These are phyloP conservation scores for Dinocampus coccinellae DNA, from an alignment of 2,888 invertebrate species.

Conservation along the genomic window DNA sequence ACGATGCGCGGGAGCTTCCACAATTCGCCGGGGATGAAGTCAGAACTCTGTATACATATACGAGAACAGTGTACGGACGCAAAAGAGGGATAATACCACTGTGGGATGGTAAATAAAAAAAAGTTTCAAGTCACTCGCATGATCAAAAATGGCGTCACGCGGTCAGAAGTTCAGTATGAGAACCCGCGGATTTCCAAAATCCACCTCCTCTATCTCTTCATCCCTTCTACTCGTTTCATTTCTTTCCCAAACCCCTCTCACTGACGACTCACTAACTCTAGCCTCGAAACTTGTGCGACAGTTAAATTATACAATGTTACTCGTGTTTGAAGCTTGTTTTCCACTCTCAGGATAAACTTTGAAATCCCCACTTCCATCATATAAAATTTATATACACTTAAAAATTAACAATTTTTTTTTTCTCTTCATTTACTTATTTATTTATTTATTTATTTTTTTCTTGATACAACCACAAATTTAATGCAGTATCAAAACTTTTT, in stretches of 20 bases:
- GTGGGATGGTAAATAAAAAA: constrained; percentile 19
- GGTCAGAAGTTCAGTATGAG: background rate
- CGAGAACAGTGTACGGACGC: background rate
- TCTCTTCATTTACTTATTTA: no score
- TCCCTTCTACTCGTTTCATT: background rate
- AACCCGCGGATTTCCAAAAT: constrained; percentile 14
- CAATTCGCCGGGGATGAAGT: constrained; percentile 18
- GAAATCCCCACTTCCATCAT: constrained; percentile 7
- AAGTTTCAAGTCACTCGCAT: constrained; percentile 51
- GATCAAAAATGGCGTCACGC: constrained; percentile 60
- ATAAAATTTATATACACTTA: background rate
- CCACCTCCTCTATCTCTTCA: background rate
- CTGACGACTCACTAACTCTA: constrained; percentile 7
- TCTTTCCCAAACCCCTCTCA: background rate
- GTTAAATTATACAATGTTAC: constrained; percentile 30
- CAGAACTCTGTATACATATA: background rate
- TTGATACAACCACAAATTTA: background rate
- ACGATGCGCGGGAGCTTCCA: constrained; percentile 36
- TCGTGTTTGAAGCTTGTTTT: constrained; percentile 31
- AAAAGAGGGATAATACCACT: constrained; percentile 25
- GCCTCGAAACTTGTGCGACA: constrained; percentile 26
- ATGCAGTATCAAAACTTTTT: background rate
- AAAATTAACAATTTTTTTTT: background rate
- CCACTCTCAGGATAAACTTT: constrained; percentile 14
- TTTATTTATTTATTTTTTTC: background rate